Base-by-base conservation (phyloP, 2,113 vertebrate genomes). In the Burhinus bistriatus region DNA sequence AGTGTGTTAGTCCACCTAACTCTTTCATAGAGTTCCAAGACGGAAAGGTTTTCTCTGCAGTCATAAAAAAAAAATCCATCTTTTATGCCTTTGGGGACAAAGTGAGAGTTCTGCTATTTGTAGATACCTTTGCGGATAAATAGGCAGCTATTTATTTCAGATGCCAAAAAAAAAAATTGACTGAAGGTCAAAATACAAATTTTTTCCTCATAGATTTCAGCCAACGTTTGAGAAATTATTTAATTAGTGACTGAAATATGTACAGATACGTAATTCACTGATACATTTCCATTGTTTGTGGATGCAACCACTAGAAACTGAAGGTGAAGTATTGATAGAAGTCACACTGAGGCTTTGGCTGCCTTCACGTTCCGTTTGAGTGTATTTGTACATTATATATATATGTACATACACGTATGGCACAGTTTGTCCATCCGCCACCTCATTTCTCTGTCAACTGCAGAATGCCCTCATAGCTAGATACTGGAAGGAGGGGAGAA, bases 321-420 rank as follows among this genome's bases (percentile, higher is more conserved):
- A 65, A 65, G 49, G 17, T 7, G 2, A 52, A 65, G 51, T 32
- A 25, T 64, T 47, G 49, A 15, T 3, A 38, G 58, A n/a, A 64
- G 62, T 26, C 20, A 40, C 22, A 17, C n/a, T 6, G 25, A 54
- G 52, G 65, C 38, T 77, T 47, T 77, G 58, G 44, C 65, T 30
- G 15, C 23, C 19, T 26, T 76, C 61, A 29, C 22, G 3, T 44
- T 79, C 21, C 0, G 1, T 58, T 45, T 52, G 20, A 7, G 0
- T 57, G 20, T 51, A 19, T 40, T 45, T 77, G 38, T 54, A 54
- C 18, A 2, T 27, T 44, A 40, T 51, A 8, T 30, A 27, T 30
- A 6, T 32, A 19, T 7, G 57, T 57, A 69, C 9, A 15, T 38
- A 55, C 22, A 11, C 1, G 1, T 36, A 6, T 20, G 34, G 70